These are phyloP conservation scores for Agonopterix subpropinquella DNA, from an alignment of 2,888 invertebrate genomes.

Conservation along the genomic window DNA sequence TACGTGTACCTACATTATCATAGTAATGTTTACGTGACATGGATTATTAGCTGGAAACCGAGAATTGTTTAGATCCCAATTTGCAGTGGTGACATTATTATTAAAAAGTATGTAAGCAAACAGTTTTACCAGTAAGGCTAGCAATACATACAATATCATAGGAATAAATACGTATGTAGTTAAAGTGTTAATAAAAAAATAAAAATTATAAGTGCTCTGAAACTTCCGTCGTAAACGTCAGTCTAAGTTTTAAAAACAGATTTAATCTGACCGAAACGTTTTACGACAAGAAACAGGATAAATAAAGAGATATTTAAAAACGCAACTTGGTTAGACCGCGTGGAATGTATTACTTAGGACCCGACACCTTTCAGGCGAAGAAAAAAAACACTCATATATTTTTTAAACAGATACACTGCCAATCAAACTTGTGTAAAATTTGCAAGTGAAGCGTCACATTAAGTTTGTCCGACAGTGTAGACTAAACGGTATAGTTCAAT, in stretches of 20 bases:
- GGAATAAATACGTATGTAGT: background rate
- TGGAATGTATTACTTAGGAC: conserved; percentile 70
- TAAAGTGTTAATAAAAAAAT: background rate
- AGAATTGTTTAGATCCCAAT: no score
- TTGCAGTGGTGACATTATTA: no score
- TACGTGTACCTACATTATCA: no score
- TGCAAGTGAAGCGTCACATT: conserved; percentile 7
- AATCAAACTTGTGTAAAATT: conserved; percentile 7
- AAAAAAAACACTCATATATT: conserved; percentile 31
- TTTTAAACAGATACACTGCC: conserved; percentile 19
- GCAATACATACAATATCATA: conserved; percentile 3
- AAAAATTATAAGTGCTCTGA: conserved; percentile 11
- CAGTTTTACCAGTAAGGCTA: no score
- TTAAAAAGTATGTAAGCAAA: no score
- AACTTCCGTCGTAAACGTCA: conserved; percentile 24
- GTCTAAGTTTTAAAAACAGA: conserved; percentile 59
- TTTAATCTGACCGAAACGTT: conserved; percentile 53
- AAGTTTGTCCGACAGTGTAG: conserved; percentile 18
- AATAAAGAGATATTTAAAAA: conserved; percentile 39
- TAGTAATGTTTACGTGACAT: no score
- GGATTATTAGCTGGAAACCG: no score
- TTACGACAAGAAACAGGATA: conserved; percentile 17
- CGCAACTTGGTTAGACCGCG: conserved; percentile 68
- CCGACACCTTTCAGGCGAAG: conserved; percentile 73
- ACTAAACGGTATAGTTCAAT: background rate